phyloP scores from a whole-genome alignment of 2,113 vertebrate genomes.

The Ailurus styani region DNA sequence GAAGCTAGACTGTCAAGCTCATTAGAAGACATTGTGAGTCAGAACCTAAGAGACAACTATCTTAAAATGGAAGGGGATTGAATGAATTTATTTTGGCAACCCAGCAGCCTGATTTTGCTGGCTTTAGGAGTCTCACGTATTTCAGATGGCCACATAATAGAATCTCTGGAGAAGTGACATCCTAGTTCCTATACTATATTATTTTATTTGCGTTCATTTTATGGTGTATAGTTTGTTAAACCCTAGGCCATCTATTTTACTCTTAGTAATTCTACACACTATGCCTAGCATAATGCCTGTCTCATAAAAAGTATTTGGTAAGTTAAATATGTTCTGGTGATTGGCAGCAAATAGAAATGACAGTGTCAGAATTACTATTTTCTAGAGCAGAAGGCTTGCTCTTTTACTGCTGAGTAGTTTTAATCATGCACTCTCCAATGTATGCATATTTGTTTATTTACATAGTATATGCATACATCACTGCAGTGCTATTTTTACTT shows the following conservation, averaged over 20 bases:
- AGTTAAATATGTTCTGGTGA: slow-evolving; percentile 31
- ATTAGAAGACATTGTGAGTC: neutral
- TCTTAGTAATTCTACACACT: neutral
- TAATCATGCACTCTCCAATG: neutral
- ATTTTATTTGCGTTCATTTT: slow-evolving; percentile 14
- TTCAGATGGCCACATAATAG: neutral
- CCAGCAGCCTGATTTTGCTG: neutral
- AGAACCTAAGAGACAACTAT: neutral
- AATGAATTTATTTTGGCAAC: neutral
- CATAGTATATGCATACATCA: neutral
- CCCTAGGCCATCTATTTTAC: neutral
- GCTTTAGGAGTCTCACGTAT: neutral
- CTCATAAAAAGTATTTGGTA: slow-evolving; percentile 13
- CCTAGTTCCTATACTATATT: neutral
- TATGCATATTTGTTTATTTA: neutral
- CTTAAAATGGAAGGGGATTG: neutral
- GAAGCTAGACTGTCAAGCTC: neutral
- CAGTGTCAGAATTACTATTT: neutral
- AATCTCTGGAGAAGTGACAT: neutral
- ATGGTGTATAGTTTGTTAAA: neutral
- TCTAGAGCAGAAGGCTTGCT: neutral
- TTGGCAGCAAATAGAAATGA: slow-evolving; percentile 11
- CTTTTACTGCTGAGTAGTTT: neutral
- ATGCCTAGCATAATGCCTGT: neutral
- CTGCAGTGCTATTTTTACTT: neutral